phyloP scores from a whole-genome alignment of 2,113 vertebrate species.

The Ammodramus savannarum region DNA sequence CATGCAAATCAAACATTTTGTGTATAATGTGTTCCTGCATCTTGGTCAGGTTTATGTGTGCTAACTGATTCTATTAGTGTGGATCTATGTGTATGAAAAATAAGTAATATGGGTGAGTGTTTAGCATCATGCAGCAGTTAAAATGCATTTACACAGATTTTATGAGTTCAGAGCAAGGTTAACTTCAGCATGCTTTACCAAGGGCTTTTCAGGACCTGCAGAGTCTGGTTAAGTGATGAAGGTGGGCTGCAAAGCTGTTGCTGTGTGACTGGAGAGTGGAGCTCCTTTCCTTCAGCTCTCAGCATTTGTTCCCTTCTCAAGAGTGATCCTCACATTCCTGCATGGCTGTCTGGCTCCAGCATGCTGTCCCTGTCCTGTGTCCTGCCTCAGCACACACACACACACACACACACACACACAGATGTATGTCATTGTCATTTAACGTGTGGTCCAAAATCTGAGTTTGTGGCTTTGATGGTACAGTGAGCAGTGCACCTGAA shows the following conservation, averaged over 20 bases:
- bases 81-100: not conserved
- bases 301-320: not conserved
- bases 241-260: not conserved
- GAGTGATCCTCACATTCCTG: not conserved
- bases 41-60: not conserved
- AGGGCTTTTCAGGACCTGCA: not conserved
- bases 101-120: not conserved
- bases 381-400: not conserved
- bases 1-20: not conserved
- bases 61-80: not conserved
- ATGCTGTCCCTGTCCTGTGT: not conserved
- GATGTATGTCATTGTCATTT: not conserved
- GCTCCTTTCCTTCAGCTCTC: not conserved
- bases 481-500: not conserved
- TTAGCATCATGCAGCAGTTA: not conserved
- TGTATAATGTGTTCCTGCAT: not conserved
- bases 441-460: not conserved
- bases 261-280: not conserved
- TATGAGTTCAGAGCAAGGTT: not conserved
- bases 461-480: not conserved
- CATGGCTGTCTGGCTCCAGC: not conserved
- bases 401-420: too few species aligned
- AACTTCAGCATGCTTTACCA: fast-evolving
- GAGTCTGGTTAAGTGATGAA: not conserved
- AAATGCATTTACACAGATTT: not conserved